These are phyloP conservation scores for Palloptera scutellata DNA, from an alignment of 2,888 invertebrate genomes.

Conservation along the genomic window DNA sequence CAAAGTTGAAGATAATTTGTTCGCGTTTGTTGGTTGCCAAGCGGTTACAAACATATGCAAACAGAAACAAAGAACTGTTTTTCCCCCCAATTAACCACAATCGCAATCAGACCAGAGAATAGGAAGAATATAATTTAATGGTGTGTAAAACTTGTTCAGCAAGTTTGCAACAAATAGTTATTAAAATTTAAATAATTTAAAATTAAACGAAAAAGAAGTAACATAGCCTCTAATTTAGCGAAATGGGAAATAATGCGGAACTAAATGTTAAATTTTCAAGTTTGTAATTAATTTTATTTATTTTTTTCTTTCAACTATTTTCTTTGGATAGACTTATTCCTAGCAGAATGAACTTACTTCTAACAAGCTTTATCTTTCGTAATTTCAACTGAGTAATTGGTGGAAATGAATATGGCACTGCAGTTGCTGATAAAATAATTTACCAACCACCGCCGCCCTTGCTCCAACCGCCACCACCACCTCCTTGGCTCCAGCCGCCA, in stretches of 20 bases:
- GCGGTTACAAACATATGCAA: too few relatives aligned
- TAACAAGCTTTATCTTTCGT: background rate
- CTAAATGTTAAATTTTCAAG: background rate
- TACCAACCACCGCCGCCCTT: conserved; percentile 24
- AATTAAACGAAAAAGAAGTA: too few relatives aligned
- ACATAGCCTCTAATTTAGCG: background rate
- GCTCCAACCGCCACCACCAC: conserved; percentile 27
- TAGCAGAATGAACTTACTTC: conserved; percentile 12
- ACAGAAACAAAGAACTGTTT: too few relatives aligned
- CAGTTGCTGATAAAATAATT: conserved; percentile 8
- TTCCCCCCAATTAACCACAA: too few relatives aligned
- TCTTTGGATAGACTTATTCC: background rate
- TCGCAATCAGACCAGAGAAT: too few relatives aligned
- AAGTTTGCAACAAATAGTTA: too few relatives aligned
- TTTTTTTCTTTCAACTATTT: conserved; percentile 7
- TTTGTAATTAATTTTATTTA: conserved; percentile 13
- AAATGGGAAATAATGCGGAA: background rate
- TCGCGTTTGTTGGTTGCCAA: too few relatives aligned
- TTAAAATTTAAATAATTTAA: too few relatives aligned
- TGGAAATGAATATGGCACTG: background rate
- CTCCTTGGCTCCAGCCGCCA: background rate
- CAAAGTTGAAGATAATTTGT: too few relatives aligned
- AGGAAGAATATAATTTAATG: too few relatives aligned
- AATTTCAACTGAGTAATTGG: background rate
- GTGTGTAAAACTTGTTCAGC: too few relatives aligned